These are phyloP conservation scores for Polyploca ridens DNA, from an alignment of 2,888 invertebrate species.

Conservation along the genomic window DNA sequence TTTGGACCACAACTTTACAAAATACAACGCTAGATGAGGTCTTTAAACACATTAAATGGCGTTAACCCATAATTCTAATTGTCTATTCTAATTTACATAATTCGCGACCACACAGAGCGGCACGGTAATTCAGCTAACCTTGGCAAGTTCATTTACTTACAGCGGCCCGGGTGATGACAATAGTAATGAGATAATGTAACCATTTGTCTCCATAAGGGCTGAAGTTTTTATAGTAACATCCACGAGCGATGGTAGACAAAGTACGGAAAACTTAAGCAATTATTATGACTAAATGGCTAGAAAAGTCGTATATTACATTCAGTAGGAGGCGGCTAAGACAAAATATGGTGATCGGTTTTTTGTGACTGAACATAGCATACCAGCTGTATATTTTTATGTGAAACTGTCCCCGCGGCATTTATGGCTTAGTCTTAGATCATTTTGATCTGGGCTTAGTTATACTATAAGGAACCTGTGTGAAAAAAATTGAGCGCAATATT, in stretches of 20 bases:
- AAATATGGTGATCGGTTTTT: not conserved
- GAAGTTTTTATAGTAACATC: constrained; percentile 33
- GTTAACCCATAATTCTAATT: constrained; percentile 54
- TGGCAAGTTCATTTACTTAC: constrained; percentile 62
- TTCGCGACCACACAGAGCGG: constrained; percentile 45
- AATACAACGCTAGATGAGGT: not conserved
- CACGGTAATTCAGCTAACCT: constrained; percentile 56
- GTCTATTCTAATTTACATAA: constrained; percentile 59
- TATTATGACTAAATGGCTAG: constrained; percentile 28
- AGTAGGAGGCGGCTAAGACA: not conserved
- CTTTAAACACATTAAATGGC: constrained; percentile 27
- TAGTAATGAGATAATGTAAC: constrained; percentile 44
- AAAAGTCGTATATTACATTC: not conserved
- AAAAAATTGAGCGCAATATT: no score
- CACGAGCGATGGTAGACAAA: constrained; percentile 18
- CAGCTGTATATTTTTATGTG: no score
- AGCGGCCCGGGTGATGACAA: constrained; percentile 29
- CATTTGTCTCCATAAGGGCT: constrained; percentile 34
- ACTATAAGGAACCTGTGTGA: no score
- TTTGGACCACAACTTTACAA: not conserved
- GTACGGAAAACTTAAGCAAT: constrained; percentile 32
- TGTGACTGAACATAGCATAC: no score
- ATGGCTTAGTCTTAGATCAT: no score
- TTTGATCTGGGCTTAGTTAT: no score
- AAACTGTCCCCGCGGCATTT: no score